Percentiles rank a stretch among this genome's conserved stretches.
These are phyloP conservation scores for Paradisaea rubra DNA, from an alignment of 2,113 vertebrate genomes.

Conservation along the genomic window DNA sequence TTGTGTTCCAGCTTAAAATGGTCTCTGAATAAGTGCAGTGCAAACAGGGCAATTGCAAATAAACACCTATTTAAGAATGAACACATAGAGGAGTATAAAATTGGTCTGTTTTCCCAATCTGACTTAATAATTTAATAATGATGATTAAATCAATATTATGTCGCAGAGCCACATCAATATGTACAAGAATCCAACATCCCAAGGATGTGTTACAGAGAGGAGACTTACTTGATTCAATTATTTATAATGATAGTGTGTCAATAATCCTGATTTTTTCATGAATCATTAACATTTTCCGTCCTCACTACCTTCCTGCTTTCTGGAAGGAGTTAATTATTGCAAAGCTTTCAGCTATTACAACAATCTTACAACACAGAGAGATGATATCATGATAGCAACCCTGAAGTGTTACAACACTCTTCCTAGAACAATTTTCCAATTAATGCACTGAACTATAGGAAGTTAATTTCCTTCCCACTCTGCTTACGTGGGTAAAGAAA, in stretches of 20 bases:
- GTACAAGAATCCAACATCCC: slow-evolving; percentile 32
- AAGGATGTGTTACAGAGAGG: slow-evolving; percentile 22
- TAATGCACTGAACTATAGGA: not conserved
- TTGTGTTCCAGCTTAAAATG: slow-evolving; percentile 34
- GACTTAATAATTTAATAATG: slow-evolving; percentile 43
- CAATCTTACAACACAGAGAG: not conserved
- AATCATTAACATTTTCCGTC: slow-evolving; percentile 46
- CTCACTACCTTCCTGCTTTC: not conserved
- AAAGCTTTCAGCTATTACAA: not conserved
- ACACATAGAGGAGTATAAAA: not conserved
- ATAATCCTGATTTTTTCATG: slow-evolving; percentile 25
- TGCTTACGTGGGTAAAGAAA: not conserved
- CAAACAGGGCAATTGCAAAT: slow-evolving; percentile 16
- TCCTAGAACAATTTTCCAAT: not conserved
- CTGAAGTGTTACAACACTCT: not conserved
- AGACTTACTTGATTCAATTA: slow-evolving; percentile 51
- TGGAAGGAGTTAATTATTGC: slow-evolving; percentile 28
- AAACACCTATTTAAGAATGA: not conserved
- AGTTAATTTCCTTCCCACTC: not conserved
- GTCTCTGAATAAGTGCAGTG: not conserved
- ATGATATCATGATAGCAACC: not conserved
- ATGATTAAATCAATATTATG: slow-evolving; percentile 56
- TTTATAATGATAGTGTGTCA: slow-evolving; percentile 45
- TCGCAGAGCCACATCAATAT: slow-evolving; percentile 33
- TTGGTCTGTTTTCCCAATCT: slow-evolving; percentile 24